Evolutionary conservation across 2,113 vertebrate species (phyloP), one percentile per base, ranked within the genome.

Genomic region (Monarcha castaneiventris): DNA sequence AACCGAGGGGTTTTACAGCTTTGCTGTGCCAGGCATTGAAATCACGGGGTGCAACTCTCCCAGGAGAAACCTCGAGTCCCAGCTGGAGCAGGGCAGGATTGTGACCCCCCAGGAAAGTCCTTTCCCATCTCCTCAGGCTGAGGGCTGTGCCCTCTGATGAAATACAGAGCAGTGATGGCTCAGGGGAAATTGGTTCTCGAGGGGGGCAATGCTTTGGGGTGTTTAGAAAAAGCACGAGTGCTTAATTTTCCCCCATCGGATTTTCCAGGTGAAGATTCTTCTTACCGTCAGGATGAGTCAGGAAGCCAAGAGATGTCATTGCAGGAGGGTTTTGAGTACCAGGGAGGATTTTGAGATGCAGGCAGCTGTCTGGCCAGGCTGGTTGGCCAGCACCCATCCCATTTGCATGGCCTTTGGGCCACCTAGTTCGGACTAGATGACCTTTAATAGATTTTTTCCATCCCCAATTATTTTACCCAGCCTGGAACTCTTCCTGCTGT

Each of bases 1-100:
- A 96, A 95, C 84, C 2, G 12, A 79, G 91, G 89, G 96, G 95
- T 93, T 97, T 96, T 96, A 97, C 96, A 71, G 84, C 69, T 90
- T 69, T 54, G 66, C 69, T 2, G 13, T 29, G 82, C 69, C 0
- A 15, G 87, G 73, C 26, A 32, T 23, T 26, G 49, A 49, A 49
- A 14, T 89, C 94, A 92, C 3, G 30, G 76, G 85, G 7, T 29
- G 39, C 62, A 86, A 25, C 23, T 89, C 35, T 76, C 77, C 66
- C 66, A 48, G 90, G 89, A 92, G 86, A 84, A 84, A 43, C 23
- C 16, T 2, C 1, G 0, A 72, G 35, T 16, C 43, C 26, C 74
- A 68, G 22, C 15, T 49, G 71, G 74, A 86, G 58, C 1, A 1
- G 66, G 74, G 72, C 33, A 56, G 55, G 55, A 39, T 7, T 35